Evolutionary conservation across 2,888 invertebrate species (phyloP).

Genomic region (Xanthia icteritia): DNA sequence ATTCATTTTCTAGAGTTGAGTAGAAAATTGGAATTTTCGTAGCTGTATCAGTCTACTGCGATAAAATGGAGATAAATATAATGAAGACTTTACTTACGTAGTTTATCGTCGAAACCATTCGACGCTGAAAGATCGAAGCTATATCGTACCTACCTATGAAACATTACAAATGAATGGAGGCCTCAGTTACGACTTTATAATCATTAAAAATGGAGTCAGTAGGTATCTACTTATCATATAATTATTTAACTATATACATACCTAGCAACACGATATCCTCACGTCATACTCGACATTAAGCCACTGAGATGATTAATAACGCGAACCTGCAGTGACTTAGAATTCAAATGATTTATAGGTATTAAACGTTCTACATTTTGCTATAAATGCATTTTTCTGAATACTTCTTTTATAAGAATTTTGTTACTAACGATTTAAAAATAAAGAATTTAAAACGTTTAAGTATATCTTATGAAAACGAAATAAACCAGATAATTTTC

Average conservation of each 20-base stretch:
- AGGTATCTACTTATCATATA: not conserved
- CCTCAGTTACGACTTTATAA: not conserved
- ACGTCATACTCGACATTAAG: constrained; percentile 28
- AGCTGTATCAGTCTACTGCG: too few species aligned
- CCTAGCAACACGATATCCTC: not conserved
- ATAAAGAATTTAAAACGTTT: too few species aligned
- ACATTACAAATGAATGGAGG: not conserved
- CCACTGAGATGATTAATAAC: constrained; percentile 49
- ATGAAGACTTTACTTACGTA: too few species aligned
- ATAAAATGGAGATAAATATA: not conserved
- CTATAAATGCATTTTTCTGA: not conserved
- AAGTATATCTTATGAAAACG: too few species aligned
- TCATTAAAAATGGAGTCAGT: not conserved
- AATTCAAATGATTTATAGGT: constrained; percentile 34
- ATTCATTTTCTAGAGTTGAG: constrained; percentile 12
- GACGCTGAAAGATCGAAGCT: too few species aligned
- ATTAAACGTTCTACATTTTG: not conserved
- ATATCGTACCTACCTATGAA: not conserved
- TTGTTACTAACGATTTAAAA: too few species aligned
- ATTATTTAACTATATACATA: not conserved
- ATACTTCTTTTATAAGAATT: not conserved
- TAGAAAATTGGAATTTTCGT: constrained; percentile 6
- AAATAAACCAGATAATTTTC: not conserved
- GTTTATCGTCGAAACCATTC: too few species aligned
- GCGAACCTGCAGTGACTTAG: constrained; percentile 31